A percentile compares a stretch with the other conserved stretches of the same genome.
phyloP scores from a whole-genome alignment of 1,140 invertebrate genomes.

The Psix sp. region DNA sequence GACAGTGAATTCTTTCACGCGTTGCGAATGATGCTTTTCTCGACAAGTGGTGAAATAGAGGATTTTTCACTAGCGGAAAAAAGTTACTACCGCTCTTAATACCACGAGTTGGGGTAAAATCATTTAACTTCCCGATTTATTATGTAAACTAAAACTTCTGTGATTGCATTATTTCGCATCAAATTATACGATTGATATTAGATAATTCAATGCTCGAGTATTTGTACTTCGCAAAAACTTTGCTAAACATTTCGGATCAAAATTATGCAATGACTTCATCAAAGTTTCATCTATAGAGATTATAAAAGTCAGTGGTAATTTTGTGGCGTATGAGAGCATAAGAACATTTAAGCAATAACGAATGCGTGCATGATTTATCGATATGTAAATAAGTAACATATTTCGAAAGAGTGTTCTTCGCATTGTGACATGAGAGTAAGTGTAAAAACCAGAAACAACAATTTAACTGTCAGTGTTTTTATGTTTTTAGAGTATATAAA shows the following conservation, averaged over 20 bases:
- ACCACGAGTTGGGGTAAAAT: too few species aligned
- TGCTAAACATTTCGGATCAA: not conserved
- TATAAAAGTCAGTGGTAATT: conserved; percentile 15
- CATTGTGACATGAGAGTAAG: conserved; percentile 40
- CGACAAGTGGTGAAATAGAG: too few species aligned
- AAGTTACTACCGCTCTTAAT: too few species aligned
- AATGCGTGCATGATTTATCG: conserved; percentile 31
- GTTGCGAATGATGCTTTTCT: too few species aligned
- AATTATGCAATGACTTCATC: conserved; percentile 22
- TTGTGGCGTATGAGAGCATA: conserved; percentile 12
- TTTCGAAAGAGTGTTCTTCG: conserved; percentile 29
- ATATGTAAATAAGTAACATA: conserved; percentile 46
- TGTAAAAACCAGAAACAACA: conserved; percentile 39
- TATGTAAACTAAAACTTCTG: conserved; percentile 5
- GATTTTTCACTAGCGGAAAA: too few species aligned
- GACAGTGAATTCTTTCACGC: too few species aligned
- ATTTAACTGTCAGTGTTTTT: conserved; percentile 55
- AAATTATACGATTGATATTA: conserved; percentile 13
- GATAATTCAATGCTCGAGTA: conserved; percentile 3
- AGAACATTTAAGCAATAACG: conserved; percentile 47
- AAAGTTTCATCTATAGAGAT: conserved; percentile 3
- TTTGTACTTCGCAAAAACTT: conserved; percentile 14
- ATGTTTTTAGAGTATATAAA: conserved; percentile 58
- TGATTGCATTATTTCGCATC: conserved; percentile 14
- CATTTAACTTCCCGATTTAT: not conserved